Evolutionary conservation across 2,797 vertebrate species (phyloP).

Genomic region (Schizothorax lantsangensis): DNA sequence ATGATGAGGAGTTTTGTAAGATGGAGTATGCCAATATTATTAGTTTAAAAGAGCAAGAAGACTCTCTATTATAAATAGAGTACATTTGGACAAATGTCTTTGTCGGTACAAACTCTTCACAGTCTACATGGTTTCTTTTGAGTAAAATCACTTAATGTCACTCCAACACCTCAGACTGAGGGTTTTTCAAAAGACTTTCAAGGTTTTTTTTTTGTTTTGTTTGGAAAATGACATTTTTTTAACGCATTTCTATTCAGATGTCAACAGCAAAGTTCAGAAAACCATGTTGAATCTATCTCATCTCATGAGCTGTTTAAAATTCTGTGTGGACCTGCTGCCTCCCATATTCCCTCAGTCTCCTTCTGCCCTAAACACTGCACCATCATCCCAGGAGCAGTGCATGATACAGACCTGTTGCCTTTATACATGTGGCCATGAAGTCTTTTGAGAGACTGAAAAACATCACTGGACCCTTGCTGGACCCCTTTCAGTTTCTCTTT

Average conservation of each 20-base stretch:
- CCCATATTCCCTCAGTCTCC: not conserved
- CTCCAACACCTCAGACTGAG: not conserved
- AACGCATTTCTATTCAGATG: not conserved
- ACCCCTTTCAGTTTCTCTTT: too few species aligned
- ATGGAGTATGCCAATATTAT: not conserved
- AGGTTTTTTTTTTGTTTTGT: not conserved
- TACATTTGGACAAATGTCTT: not conserved
- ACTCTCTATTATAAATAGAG: not conserved
- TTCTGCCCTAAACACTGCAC: not conserved
- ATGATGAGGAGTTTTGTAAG: not conserved
- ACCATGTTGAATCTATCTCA: not conserved
- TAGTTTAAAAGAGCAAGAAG: not conserved
- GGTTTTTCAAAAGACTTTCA: not conserved
- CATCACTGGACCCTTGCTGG: too few species aligned
- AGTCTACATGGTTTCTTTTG: not conserved
- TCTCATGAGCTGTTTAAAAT: not conserved
- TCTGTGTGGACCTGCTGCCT: not conserved
- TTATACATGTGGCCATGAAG: not conserved
- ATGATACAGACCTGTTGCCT: not conserved
- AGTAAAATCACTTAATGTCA: not conserved
- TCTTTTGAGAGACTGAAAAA: not conserved
- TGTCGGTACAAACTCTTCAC: not conserved
- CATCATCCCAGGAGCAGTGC: not conserved
- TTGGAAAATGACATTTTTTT: not conserved
- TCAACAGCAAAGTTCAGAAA: not conserved